These are phyloP conservation scores for Stenodema calcarata DNA, from an alignment of 2,888 invertebrate species.

Conservation along the genomic window DNA sequence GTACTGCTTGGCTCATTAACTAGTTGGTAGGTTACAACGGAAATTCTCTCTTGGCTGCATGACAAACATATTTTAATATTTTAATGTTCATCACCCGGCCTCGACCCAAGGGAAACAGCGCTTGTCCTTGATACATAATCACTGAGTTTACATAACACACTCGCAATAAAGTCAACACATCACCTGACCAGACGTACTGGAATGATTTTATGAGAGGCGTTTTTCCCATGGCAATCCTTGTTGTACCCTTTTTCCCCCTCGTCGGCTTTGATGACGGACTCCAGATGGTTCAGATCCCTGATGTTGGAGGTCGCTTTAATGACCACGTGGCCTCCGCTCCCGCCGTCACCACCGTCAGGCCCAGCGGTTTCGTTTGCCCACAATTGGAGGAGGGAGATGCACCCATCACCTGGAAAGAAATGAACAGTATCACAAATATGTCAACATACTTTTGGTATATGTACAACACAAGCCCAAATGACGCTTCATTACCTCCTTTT, in stretches of 20 bases:
- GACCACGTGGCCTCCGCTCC: constrained; percentile 88
- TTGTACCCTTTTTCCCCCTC: constrained; percentile 76
- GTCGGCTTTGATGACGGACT: constrained; percentile 68
- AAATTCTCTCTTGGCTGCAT: too few relatives aligned
- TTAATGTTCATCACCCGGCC: too few relatives aligned
- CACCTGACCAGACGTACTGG: constrained; percentile 38
- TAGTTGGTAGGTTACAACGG: too few relatives aligned
- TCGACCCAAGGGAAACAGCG: too few relatives aligned
- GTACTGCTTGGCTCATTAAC: too few relatives aligned
- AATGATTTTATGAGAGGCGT: constrained; percentile 73
- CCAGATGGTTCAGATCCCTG: constrained; percentile 75
- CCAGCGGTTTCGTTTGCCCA: constrained; percentile 89
- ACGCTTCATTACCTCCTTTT: constrained; percentile 73
- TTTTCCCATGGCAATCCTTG: constrained; percentile 83
- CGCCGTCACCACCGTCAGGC: constrained; percentile 96
- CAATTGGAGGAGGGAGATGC: constrained; percentile 81
- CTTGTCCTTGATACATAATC: too few relatives aligned
- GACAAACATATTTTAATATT: too few relatives aligned
- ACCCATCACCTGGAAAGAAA: constrained; percentile 80
- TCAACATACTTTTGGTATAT: too few relatives aligned
- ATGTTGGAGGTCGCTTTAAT: constrained; percentile 69
- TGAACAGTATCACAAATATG: too few relatives aligned
- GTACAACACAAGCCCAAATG: too few relatives aligned
- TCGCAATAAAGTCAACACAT: neutral
- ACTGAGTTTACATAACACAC: too few relatives aligned